Base-by-base conservation (phyloP, 1,140 invertebrate genomes). In the Drosophila persimilis region DNA sequence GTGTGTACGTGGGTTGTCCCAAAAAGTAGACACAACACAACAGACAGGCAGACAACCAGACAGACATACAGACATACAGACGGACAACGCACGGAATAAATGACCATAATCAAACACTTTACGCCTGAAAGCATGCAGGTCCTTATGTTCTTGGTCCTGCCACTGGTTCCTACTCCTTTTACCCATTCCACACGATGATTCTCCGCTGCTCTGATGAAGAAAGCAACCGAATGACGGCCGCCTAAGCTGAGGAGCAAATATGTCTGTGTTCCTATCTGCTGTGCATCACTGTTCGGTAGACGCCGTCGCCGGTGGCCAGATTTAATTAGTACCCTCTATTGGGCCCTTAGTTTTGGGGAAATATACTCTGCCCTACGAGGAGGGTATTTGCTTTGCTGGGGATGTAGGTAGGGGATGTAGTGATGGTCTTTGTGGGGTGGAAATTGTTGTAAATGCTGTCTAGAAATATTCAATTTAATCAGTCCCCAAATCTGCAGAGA, bases 81-180 rank as follows among this genome's bases (percentile, higher is more conserved):
- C 35, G 35, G 56, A 35, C 46, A 48, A 58, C 56, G 56, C 56
- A 71, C 74, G 59, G 77, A 88, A 88, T 88, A 81, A 88, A 88
- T 80, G 83, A 86, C 81, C 77, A 81, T 88, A 88, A 88, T 88
- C 83, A 88, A 88, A 86, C 78, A 86, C 83, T 86, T 88, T 81
- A 81, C 83, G 83, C 78, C 75, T 86, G 77, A 86, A 63, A 83
- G 80, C 80, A 72, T 78, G 71, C 60, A 35, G 56, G 35, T 39
- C 35, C 35, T 35, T 35, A 3, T 35, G 31, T 35, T 35, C 9
- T 31, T 31, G 29, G 29, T 31, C 7, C 29, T 31, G 29, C 6
- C 26, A 29, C 45, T 58, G 56, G 51, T 53, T 22, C 52, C 56
- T 48, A 24, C 51, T 53, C 52, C 26, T 58, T 48, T 15, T 26